Percentiles rank a stretch among this genome's conserved stretches.
These are phyloP conservation scores for Ormyrus labotus DNA, from an alignment of 2,888 invertebrate species.

Conservation along the genomic window DNA sequence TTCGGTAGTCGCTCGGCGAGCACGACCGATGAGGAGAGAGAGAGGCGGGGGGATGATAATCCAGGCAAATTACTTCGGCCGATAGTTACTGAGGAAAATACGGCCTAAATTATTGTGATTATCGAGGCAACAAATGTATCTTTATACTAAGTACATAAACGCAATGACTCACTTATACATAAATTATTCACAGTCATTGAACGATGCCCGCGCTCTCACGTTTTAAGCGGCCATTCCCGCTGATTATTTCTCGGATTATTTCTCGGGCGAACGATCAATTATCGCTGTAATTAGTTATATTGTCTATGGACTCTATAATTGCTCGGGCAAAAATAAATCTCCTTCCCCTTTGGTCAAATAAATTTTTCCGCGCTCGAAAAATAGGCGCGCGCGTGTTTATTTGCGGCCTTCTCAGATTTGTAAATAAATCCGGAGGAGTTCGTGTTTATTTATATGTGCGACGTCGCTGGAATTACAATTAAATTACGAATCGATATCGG, in stretches of 20 bases:
- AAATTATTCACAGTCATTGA: slow-evolving; percentile 28
- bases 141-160: slow-evolving; percentile 37
- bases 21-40: not conserved
- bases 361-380: no score
- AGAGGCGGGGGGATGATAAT: slow-evolving; percentile 18
- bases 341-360: no score
- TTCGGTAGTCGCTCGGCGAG: not conserved
- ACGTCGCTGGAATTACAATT: no score
- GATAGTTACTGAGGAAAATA: not conserved
- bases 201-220: not conserved
- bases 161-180: slow-evolving; percentile 29
- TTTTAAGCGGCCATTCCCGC: slow-evolving; percentile 12
- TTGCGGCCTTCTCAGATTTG: no score
- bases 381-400: no score
- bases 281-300: not conserved
- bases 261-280: slow-evolving; percentile 18
- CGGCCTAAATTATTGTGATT: slow-evolving; percentile 37
- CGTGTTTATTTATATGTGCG: no score
- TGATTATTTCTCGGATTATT: slow-evolving; percentile 31
- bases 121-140: slow-evolving; percentile 15
- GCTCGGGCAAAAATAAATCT: no score
- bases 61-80: slow-evolving; percentile 16
- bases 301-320: no score
- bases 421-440: no score
- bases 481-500: no score